phyloP scores from a whole-genome alignment of 2,888 invertebrate genomes.

The Dolichomitus sp. region DNA sequence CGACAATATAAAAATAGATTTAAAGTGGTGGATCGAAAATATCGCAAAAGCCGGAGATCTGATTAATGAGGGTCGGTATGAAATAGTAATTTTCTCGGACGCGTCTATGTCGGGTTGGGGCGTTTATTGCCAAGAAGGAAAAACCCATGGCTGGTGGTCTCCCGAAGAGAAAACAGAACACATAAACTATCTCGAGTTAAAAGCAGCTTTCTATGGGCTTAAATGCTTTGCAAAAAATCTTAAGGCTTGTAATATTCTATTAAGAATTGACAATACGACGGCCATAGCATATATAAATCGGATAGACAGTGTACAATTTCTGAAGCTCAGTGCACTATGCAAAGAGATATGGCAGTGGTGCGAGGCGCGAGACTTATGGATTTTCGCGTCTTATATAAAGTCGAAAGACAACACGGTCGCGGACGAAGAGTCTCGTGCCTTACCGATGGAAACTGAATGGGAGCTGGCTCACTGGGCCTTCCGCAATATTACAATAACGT shows the following conservation, averaged over 20 bases:
- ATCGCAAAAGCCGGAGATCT: too few relatives aligned
- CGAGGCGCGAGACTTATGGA: slow-evolving; percentile 21
- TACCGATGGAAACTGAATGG: slow-evolving; percentile 19
- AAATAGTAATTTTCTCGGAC: slow-evolving; percentile 11
- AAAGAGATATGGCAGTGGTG: slow-evolving; percentile 33
- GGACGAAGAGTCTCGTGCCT: slow-evolving; percentile 1
- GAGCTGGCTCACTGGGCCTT: slow-evolving; percentile 1
- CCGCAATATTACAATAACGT: not conserved
- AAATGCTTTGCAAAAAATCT: slow-evolving; percentile 4
- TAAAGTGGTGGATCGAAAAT: too few relatives aligned
- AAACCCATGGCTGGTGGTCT: slow-evolving; percentile 21
- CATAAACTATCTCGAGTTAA: slow-evolving; percentile 16
- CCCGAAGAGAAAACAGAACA: not conserved
- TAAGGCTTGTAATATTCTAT: not conserved
- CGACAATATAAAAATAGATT: too few relatives aligned
- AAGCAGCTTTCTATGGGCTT: not conserved
- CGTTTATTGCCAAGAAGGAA: not conserved
- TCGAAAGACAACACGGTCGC: slow-evolving; percentile 15
- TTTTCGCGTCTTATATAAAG: slow-evolving; percentile 9
- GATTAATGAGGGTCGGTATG: slow-evolving; percentile 10
- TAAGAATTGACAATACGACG: slow-evolving; percentile 13
- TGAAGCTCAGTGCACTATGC: not conserved
- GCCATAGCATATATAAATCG: slow-evolving; percentile 20
- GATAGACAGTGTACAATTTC: slow-evolving; percentile 25
- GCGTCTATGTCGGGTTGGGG: slow-evolving; percentile 22